phyloP scores from a whole-genome alignment of 2,888 invertebrate genomes.

The Agriopis aurantiaria region DNA sequence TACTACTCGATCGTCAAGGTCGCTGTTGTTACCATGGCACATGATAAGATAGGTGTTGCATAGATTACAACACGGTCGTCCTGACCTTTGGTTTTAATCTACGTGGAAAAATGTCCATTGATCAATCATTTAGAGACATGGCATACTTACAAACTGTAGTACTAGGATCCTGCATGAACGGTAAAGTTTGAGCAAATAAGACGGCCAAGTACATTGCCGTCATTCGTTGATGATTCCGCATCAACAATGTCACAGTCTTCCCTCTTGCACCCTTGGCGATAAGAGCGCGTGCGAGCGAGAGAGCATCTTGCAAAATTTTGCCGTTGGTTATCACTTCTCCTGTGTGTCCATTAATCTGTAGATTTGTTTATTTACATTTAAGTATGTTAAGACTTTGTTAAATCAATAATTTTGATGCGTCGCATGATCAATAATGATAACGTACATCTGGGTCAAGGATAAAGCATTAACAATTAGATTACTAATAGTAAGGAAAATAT shows the following conservation, averaged over 20 bases:
- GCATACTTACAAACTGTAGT: slow-evolving; percentile 53
- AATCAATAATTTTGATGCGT: no score
- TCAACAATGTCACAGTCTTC: slow-evolving; percentile 51
- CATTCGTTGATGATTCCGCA: slow-evolving; percentile 57
- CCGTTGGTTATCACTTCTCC: slow-evolving; percentile 52
- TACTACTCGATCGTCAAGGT: no score
- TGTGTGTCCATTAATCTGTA: slow-evolving; percentile 48
- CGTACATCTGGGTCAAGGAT: no score
- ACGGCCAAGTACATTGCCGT: slow-evolving; percentile 54
- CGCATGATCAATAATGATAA: no score
- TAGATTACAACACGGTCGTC: background rate
- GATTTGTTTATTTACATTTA: background rate
- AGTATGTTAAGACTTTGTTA: background rate
- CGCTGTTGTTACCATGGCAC: no score
- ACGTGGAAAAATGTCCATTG: no score
- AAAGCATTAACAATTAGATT: no score
- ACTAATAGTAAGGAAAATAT: no score
- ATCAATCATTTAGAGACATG: background rate
- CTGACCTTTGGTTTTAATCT: background rate
- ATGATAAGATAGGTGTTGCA: no score
- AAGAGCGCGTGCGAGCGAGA: slow-evolving; percentile 56
- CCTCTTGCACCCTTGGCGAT: slow-evolving; percentile 42
- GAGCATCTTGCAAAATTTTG: slow-evolving; percentile 46
- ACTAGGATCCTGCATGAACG: slow-evolving; percentile 58
- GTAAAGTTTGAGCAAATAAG: slow-evolving; percentile 54